These are phyloP conservation scores for Enteromius argenteus DNA, from an alignment of 2,797 vertebrate species.

Conservation along the genomic window DNA sequence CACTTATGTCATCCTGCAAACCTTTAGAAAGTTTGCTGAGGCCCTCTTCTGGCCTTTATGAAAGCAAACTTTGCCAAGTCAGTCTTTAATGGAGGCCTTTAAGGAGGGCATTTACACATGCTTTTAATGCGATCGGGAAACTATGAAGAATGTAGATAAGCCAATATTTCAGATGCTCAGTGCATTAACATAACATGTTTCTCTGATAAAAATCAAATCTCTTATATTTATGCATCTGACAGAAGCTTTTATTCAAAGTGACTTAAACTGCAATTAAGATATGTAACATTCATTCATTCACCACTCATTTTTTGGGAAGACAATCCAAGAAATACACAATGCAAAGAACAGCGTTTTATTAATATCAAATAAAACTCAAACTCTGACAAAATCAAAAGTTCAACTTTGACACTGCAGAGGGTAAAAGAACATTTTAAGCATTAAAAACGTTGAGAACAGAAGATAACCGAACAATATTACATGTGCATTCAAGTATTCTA, in stretches of 20 bases:
- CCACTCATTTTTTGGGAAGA: neutral
- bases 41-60: neutral
- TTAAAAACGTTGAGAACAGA: neutral
- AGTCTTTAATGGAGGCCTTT: neutral
- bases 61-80: neutral
- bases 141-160: neutral
- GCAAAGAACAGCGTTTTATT: conserved; percentile 32
- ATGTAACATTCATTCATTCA: neutral
- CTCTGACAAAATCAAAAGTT: conserved; percentile 7
- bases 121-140: neutral
- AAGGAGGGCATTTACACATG: neutral
- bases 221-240: neutral
- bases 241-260: neutral
- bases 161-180: neutral
- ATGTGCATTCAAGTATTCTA: conserved; percentile 30
- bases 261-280: neutral
- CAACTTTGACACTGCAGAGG: neutral
- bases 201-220: neutral
- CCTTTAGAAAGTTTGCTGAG: neutral
- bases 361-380: conserved; percentile 22
- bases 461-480: conserved; percentile 9
- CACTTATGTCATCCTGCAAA: neutral
- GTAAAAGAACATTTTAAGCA: conserved; percentile 11
- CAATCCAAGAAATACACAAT: neutral
- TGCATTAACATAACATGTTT: neutral